Evolutionary conservation across 2,113 vertebrate species (phyloP).

Genomic region (Ceyx melanurus): DNA sequence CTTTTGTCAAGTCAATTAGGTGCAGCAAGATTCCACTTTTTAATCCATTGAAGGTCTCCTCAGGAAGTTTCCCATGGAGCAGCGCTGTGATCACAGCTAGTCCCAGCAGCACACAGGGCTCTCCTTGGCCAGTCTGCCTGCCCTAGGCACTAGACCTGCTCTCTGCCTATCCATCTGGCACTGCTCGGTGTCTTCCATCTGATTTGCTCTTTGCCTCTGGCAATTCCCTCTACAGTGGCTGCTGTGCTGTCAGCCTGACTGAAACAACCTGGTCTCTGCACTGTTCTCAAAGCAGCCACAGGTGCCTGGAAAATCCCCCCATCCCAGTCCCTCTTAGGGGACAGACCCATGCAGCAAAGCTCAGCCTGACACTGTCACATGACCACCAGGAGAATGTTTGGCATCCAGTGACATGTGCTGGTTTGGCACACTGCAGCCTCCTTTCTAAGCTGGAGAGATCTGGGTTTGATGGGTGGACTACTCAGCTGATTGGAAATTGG

Average conservation of each 20-base stretch:
- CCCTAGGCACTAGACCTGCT: background rate
- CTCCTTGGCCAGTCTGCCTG: background rate
- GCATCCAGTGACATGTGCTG: background rate
- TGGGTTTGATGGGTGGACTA: too few relatives aligned
- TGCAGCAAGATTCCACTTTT: background rate
- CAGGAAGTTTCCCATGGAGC: background rate
- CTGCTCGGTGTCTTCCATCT: background rate
- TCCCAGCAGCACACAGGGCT: background rate
- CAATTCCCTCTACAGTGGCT: background rate
- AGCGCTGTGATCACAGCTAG: background rate
- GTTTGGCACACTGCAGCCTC: background rate
- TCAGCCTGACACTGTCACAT: background rate
- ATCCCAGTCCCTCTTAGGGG: accelerated
- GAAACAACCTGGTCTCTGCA: accelerated
- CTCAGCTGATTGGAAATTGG: too few relatives aligned
- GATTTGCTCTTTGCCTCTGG: background rate
- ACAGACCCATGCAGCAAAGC: background rate
- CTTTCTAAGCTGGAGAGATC: too few relatives aligned
- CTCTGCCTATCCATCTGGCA: background rate
- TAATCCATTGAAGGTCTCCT: background rate
- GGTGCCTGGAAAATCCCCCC: background rate
- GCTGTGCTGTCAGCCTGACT: background rate
- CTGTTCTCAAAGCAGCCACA: background rate
- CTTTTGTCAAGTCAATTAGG: background rate
- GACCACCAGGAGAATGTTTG: accelerated